Base-by-base conservation (phyloP, 1,140 invertebrate genomes). In the Drosophila saltans region DNA sequence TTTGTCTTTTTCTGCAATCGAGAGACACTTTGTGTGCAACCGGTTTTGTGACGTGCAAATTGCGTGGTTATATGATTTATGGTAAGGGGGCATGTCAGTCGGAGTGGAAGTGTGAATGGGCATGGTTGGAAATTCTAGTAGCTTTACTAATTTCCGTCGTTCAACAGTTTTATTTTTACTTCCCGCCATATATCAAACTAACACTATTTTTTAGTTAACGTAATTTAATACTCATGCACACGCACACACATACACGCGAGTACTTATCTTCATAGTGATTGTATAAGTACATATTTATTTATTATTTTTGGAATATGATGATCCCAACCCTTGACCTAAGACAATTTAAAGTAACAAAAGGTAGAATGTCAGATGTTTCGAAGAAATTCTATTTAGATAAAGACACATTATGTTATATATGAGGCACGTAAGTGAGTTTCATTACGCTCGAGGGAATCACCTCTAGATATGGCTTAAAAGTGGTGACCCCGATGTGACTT, bases 21-120 rank as follows among this genome's bases (percentile, higher is more conserved):
- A 72, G 68, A 72, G 63, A 59, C 73, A 70, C 56, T 76, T 78
- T 80, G 75, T 56, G 58, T 72, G 58, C 62, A 77, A 84, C 62
- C 69, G 74, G 78, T 77, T 80, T 39, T 60, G 30, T 45, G 36
- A 21, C 58, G 48, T 58, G 39, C 48, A 40, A 40, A 5, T 36
- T n/a, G 36, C 9, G 33, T 28, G 62, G 16, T 10, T 39, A 21
- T 36, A 39, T 26, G 28, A 11, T 33, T 65, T 36, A 36, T 6
- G 33, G 33, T 36, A 36, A 21, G 8, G 8, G 45, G 45, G 21
- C 3, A 43, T 41, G 10, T 4, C 7, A 16, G 45, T 4, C 7
- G 45, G 45, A 21, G 45, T 11, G 36, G n/a, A 1, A 43, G n/a
- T 3, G n/a, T 43, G 21, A 10, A 43, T 45, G 43, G 45, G 21